Evolutionary conservation across 2,113 vertebrate genomes (phyloP).

Genomic region (Upupa epops): DNA sequence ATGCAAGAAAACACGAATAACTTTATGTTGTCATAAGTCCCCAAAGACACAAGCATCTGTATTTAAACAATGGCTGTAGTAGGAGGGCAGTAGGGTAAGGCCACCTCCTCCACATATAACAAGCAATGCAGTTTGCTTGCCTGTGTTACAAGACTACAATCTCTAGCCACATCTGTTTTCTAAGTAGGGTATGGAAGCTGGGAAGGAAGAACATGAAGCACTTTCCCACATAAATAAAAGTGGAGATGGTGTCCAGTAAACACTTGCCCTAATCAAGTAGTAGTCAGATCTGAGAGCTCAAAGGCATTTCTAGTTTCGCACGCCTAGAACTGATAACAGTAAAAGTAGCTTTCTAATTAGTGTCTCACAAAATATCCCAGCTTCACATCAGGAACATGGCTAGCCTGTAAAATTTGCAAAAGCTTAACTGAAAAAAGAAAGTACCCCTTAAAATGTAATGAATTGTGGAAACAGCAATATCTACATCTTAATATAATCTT

Average conservation of each 20-base stretch:
- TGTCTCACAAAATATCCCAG: neutral
- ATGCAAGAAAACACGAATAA: neutral
- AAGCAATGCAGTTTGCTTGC: neutral
- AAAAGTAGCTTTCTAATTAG: neutral
- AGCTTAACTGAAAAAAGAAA: neutral
- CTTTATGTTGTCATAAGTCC: neutral
- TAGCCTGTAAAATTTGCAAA: neutral
- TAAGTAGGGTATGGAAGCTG: neutral
- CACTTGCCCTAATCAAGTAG: neutral
- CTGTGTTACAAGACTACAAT: neutral
- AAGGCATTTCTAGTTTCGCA: neutral
- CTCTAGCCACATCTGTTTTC: accelerated
- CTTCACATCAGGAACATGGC: neutral
- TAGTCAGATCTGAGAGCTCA: neutral
- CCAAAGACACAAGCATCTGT: neutral
- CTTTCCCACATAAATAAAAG: neutral
- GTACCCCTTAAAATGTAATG: neutral
- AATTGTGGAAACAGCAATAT: neutral
- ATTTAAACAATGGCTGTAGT: neutral
- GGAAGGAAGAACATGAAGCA: neutral
- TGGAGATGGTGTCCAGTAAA: neutral
- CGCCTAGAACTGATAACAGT: neutral
- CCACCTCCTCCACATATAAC: neutral
- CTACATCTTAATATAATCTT: neutral
- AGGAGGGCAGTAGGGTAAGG: neutral